Conservation (phyloP, 2,113 vertebrate genomes). For the Campylomormyrus tamandua region DNA sequence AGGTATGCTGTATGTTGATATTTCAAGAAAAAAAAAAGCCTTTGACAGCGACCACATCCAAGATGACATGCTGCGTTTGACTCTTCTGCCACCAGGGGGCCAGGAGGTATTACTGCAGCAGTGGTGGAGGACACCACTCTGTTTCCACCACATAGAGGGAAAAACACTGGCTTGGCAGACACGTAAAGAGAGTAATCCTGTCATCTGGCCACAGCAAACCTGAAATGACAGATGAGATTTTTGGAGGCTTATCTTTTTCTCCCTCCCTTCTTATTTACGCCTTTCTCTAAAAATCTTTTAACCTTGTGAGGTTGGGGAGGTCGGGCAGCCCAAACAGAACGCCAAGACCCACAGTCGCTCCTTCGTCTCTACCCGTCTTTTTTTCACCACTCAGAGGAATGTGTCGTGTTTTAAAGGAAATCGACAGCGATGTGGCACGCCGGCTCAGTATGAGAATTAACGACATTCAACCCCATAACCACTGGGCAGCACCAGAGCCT, state of each 20-base stretch:
- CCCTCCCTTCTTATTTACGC: slow-evolving; percentile 22
- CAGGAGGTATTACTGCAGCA: slow-evolving; percentile 16
- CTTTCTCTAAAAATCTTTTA: slow-evolving; percentile 23
- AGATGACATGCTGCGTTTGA: neutral
- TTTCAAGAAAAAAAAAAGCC: neutral
- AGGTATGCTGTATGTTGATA: neutral
- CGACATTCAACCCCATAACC: neutral
- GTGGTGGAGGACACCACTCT: neutral
- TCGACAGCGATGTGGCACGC: neutral
- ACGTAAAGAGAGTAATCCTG: slow-evolving; percentile 25
- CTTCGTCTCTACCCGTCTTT: neutral
- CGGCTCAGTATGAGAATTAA: neutral
- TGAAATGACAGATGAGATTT: slow-evolving; percentile 32
- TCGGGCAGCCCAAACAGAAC: neutral
- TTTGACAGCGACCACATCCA: neutral
- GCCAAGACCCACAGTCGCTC: neutral
- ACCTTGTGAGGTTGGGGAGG: slow-evolving; percentile 9
- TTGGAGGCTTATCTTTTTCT: slow-evolving; percentile 14
- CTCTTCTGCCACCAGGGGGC: neutral
- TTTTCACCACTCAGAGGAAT: neutral
- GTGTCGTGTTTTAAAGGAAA: neutral
- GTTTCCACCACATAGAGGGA: slow-evolving; percentile 20
- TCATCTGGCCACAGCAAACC: slow-evolving; percentile 32
- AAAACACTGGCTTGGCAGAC: slow-evolving; percentile 28
- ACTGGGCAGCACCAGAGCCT: neutral